Conservation (phyloP, 2,797 vertebrate genomes). For the Malacoctenus gilli region DNA sequence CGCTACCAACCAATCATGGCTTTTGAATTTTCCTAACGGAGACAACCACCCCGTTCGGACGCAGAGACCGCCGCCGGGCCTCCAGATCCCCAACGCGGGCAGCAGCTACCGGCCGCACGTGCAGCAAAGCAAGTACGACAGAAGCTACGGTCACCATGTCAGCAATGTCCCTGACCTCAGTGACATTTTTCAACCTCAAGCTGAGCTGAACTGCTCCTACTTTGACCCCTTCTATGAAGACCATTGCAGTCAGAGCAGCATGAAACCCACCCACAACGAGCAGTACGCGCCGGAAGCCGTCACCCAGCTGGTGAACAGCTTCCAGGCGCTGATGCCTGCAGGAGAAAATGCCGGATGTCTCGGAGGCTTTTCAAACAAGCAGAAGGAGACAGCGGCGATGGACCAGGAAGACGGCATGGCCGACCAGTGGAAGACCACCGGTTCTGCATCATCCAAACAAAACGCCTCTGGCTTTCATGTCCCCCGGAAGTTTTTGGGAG, state of each 20-base stretch:
- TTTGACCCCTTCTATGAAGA: constrained; percentile 73
- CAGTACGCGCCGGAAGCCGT: constrained; percentile 79
- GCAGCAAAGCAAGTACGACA: constrained; percentile 68
- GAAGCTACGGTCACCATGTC: constrained; percentile 69
- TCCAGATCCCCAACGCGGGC: constrained; percentile 75
- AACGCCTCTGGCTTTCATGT: constrained; percentile 76
- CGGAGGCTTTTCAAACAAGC: constrained; percentile 81
- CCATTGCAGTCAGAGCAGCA: constrained; percentile 70
- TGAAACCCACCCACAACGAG: constrained; percentile 74
- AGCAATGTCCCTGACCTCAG: constrained; percentile 68
- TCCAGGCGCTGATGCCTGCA: constrained; percentile 75
- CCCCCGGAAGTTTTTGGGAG: constrained; percentile 77
- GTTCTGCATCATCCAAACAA: constrained; percentile 71
- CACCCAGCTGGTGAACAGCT: constrained; percentile 80
- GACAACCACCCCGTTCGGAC: constrained; percentile 65
- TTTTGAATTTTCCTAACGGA: constrained; percentile 76
- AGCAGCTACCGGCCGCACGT: constrained; percentile 73
- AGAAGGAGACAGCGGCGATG: constrained; percentile 77
- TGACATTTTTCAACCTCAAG: constrained; percentile 52
- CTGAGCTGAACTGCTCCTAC: constrained; percentile 45
- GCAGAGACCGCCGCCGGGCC: constrained; percentile 78
- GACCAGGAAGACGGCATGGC: constrained; percentile 78
- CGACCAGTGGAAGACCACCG: constrained; percentile 81
- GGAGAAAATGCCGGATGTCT: constrained; percentile 72
- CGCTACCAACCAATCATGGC: constrained; percentile 80